phyloP scores from a whole-genome alignment of 2,113 vertebrate genomes.

The Meriones unguiculatus region DNA sequence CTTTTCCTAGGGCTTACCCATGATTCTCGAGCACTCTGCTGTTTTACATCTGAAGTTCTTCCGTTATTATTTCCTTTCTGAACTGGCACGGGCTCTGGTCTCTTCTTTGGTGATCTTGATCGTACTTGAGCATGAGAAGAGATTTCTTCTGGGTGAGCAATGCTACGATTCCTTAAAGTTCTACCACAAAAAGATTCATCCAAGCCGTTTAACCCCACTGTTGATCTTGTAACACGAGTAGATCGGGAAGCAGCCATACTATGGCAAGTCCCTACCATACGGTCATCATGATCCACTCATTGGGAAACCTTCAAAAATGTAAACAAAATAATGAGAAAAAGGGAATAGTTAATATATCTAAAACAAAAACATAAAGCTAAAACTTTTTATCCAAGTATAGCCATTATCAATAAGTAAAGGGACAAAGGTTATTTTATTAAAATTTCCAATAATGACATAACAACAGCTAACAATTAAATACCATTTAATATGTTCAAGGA shows the following conservation, averaged over 20 bases:
- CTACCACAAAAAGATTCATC: slow-evolving; percentile 99
- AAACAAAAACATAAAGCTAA: slow-evolving; percentile 67
- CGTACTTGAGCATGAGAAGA: slow-evolving; percentile 92
- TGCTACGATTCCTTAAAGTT: slow-evolving; percentile 99
- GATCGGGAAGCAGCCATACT: slow-evolving; percentile 99
- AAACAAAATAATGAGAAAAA: slow-evolving; percentile 87
- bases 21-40: slow-evolving; percentile 88
- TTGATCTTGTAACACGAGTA: slow-evolving; percentile 99
- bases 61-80: slow-evolving; percentile 88
- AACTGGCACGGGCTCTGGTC: slow-evolving; percentile 90
- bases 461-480: slow-evolving; percentile 47
- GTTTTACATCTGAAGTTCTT: slow-evolving; percentile 90
- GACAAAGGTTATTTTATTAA: slow-evolving; percentile 57
- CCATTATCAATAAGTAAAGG: slow-evolving; percentile 66
- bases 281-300: slow-evolving; percentile 97
- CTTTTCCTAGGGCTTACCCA: slow-evolving; percentile 95
- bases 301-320: slow-evolving; percentile 92
- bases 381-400: slow-evolving; percentile 77
- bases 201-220: slow-evolving; percentile 99
- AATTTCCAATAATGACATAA: slow-evolving; percentile 62
- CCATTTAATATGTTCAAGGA: background rate
- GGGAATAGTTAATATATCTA: slow-evolving; percentile 71
- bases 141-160: slow-evolving; percentile 97
- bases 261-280: slow-evolving; percentile 96
- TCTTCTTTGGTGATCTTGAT: slow-evolving; percentile 98